Conservation (phyloP, 2,113 vertebrate genomes). For the Pteruthius melanotis region DNA sequence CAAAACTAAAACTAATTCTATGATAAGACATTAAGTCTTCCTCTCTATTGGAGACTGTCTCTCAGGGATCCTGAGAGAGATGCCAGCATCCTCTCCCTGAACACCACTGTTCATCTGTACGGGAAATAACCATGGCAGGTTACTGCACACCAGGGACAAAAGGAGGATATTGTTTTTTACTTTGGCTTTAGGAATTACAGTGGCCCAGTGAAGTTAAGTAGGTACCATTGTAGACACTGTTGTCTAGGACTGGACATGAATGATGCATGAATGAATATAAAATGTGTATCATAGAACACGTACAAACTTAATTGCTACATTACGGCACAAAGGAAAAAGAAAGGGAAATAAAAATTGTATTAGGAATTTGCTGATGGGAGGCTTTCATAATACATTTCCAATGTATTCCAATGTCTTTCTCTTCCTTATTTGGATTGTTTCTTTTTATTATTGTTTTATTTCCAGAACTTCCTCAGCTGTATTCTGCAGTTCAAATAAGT, state of each 20-base stretch:
- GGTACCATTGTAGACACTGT: background rate
- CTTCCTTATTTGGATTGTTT: background rate
- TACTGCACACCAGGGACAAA: background rate
- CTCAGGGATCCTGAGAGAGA: background rate
- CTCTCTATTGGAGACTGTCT: background rate
- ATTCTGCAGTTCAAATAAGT: background rate
- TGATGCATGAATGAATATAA: background rate
- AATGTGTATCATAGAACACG: fast-evolving
- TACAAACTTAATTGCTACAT: background rate
- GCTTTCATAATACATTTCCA: background rate
- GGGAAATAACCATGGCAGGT: background rate
- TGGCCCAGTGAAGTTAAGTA: background rate
- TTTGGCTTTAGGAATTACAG: background rate
- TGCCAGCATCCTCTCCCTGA: background rate
- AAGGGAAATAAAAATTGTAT: background rate
- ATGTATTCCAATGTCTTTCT: background rate
- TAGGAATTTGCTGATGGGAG: background rate
- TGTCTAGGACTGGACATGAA: background rate
- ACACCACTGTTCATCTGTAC: background rate
- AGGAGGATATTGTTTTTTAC: background rate
- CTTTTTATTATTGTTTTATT: background rate
- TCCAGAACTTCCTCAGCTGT: background rate
- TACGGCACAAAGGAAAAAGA: background rate
- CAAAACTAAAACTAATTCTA: background rate
- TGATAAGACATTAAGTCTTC: background rate